phyloP scores from a whole-genome alignment of 2,797 vertebrate species.

The Borostomias antarcticus region DNA sequence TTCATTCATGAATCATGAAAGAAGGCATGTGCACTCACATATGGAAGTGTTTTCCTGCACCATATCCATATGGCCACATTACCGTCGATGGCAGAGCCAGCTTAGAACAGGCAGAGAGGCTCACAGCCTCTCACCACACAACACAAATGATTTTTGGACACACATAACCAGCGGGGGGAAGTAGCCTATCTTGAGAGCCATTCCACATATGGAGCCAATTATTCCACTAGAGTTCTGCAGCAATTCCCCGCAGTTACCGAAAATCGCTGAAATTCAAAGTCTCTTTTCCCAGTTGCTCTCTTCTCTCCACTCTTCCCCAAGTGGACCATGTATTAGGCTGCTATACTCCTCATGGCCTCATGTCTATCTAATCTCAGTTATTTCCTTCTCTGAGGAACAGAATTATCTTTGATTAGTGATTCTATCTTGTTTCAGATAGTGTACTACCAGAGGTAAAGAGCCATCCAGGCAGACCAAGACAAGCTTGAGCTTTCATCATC shows the following conservation, averaged over 20 bases:
- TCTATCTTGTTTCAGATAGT: conserved; percentile 47
- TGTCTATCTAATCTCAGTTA: conserved; percentile 48
- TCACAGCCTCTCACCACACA: conserved; percentile 41
- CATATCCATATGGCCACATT: conserved; percentile 66
- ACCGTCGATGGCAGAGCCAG: conserved; percentile 60
- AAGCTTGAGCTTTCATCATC: background rate
- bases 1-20: conserved; percentile 78
- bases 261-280: conserved; percentile 63
- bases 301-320: conserved; percentile 30
- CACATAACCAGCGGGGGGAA: conserved; percentile 50
- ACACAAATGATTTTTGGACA: conserved; percentile 55
- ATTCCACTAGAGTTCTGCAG: conserved; percentile 63
- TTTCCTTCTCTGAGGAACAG: conserved; percentile 49
- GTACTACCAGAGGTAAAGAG: background rate
- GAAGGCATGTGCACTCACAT: conserved; percentile 61
- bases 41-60: conserved; percentile 70
- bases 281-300: conserved; percentile 28
- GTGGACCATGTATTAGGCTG: conserved; percentile 37
- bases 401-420: conserved; percentile 39
- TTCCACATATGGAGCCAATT: conserved; percentile 72
- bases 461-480: background rate
- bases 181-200: conserved; percentile 46
- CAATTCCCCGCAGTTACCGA: conserved; percentile 57
- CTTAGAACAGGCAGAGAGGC: conserved; percentile 43
- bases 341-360: conserved; percentile 25